phyloP scores from a whole-genome alignment of 2,888 invertebrate genomes.

The Eulithis prunata region DNA sequence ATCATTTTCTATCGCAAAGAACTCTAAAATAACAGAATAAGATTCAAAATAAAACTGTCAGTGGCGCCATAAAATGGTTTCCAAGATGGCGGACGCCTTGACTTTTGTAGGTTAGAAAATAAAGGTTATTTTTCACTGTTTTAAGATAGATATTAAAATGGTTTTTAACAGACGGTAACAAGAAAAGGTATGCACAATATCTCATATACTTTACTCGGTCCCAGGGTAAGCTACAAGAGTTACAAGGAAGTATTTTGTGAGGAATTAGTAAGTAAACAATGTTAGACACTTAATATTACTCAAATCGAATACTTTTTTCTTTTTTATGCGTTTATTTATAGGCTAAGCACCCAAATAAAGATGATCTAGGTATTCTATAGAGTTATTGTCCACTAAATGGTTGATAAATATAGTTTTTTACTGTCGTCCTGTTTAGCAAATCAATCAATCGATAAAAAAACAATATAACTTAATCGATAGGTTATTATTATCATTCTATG shows the following conservation, averaged over 20 bases:
- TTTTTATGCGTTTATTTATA: not conserved
- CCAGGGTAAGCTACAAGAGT: conserved; percentile 14
- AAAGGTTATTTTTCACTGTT: conserved; percentile 22
- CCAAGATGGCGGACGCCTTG: conserved; percentile 18
- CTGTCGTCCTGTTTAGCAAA: too few species aligned
- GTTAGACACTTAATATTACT: not conserved
- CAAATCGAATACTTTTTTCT: not conserved
- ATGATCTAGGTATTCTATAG: not conserved
- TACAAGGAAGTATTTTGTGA: conserved; percentile 26
- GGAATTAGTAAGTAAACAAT: conserved; percentile 23
- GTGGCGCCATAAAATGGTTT: conserved; percentile 1
- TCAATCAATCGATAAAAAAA: not conserved
- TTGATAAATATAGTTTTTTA: too few species aligned
- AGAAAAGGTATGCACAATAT: conserved; percentile 29
- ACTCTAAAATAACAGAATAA: not conserved
- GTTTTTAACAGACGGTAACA: conserved; percentile 15
- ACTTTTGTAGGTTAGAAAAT: conserved; percentile 22
- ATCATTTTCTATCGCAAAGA: not conserved
- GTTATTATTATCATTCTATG: not conserved
- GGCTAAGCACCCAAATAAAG: too few species aligned
- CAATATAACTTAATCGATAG: not conserved
- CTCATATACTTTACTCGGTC: conserved; percentile 25
- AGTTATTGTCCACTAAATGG: not conserved
- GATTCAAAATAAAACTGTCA: conserved; percentile 8
- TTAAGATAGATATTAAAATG: not conserved